Base-by-base conservation (phyloP, 92 coral and sea anemone species). In the Epizoanthus fatuus region DNA sequence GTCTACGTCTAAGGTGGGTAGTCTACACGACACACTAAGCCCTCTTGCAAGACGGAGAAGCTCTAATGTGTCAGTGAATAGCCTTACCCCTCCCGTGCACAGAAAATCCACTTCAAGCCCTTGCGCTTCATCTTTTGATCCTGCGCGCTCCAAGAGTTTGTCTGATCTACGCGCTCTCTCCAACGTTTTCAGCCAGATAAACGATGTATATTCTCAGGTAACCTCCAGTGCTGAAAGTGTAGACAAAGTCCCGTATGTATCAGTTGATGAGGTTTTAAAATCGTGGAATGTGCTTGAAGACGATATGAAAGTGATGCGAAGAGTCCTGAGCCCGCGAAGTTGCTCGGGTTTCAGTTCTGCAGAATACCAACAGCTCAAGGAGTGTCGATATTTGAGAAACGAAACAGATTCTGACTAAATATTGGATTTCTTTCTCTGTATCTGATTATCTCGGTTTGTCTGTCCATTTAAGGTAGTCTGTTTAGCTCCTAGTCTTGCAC, bases 31-130 rank as follows among this genome's bases (percentile, higher is more conserved):
- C 47, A 44, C 11, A 49, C 53, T 14, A 49, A 10, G 53, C 1
- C 11, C 53, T 12, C 13, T 12, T 49, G 14, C 12, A 49, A 49
- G 9, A 49, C 53, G 53, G 1, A 49, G 53, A 49, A 49, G 11
- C 53, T 49, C 53, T 49, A 49, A 49, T 49, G 53, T 10, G 53
- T 8, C 53, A 49, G 12, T 49, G 53, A 49, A 12, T 2, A 42
- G 56, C 57, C 57, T 15, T 7, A 70, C 75, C 75, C 75, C 75
- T 47, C 56, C 75, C 47, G 35, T 70, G 57, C 15, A 45, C 32
- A 45, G 75, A 45, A 19, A 32, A 20, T 2, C 20, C 6, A 7
- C 35, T 5, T 29, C 47, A 7, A 38, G 3, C 39, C 15, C 51
- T 9, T 22, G 42, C 39, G 19, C 20, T 17, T 49, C 45, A 67